Evolutionary conservation across 2,113 vertebrate genomes (phyloP).

Genomic region (Empidonax alnorum): DNA sequence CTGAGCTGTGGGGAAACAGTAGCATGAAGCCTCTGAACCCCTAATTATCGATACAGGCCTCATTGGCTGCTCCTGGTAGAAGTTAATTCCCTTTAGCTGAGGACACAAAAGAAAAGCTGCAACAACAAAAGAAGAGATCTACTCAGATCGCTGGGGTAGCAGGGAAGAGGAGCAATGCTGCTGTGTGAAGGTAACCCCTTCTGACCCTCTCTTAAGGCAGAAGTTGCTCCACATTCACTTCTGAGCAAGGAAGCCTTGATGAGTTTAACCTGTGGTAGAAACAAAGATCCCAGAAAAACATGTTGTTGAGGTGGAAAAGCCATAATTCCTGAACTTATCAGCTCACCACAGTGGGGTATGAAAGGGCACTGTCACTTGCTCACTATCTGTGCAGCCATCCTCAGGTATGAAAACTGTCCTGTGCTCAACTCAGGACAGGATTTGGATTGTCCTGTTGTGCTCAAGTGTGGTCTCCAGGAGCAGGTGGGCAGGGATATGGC

Average conservation of each 20-base stretch:
- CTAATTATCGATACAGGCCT: neutral
- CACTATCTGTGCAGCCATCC: neutral
- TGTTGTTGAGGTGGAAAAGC: neutral
- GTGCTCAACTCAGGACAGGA: rapidly evolving
- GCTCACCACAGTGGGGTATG: neutral
- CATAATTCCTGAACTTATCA: rapidly evolving
- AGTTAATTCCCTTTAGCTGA: neutral
- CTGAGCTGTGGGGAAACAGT: neutral
- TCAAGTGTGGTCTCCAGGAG: rapidly evolving
- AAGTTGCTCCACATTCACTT: neutral
- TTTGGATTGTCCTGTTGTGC: rapidly evolving
- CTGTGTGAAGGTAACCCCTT: neutral
- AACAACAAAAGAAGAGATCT: neutral
- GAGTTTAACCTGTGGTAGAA: neutral
- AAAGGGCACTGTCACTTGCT: rapidly evolving
- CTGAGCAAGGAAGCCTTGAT: neutral
- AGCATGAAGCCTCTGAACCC: neutral
- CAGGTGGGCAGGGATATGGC: rapidly evolving
- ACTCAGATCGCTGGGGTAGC: neutral
- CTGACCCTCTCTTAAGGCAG: neutral
- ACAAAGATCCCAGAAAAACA: neutral
- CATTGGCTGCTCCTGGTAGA: neutral
- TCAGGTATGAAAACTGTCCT: neutral
- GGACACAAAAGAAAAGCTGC: neutral
- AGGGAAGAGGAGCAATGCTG: neutral